These are phyloP conservation scores for Harpagifer antarcticus DNA, from an alignment of 2,797 vertebrate genomes.

Conservation along the genomic window DNA sequence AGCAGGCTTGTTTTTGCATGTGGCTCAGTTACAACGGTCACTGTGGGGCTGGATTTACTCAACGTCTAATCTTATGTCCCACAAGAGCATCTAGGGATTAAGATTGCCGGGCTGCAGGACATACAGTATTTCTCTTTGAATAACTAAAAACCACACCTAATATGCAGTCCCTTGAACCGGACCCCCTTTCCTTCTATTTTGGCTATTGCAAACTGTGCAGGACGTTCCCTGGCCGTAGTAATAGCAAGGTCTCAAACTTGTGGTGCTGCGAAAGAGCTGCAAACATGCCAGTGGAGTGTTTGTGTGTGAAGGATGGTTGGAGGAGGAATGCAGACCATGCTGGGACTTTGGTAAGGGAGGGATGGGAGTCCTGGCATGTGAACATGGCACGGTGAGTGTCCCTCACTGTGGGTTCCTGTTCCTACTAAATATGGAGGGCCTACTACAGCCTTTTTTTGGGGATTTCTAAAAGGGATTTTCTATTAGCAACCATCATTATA, in stretches of 20 bases:
- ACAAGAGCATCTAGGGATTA: conserved; percentile 29
- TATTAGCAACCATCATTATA: conserved; percentile 50
- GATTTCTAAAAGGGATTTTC: conserved; percentile 48
- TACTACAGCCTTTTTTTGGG: conserved; percentile 45
- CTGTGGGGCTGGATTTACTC: conserved; percentile 14
- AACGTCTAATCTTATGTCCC: conserved; percentile 11
- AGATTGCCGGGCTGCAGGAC: conserved; percentile 4
- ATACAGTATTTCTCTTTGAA: conserved; percentile 13
- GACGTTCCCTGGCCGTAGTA: conserved; percentile 35
- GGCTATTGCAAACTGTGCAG: conserved; percentile 19
- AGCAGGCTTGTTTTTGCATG: conserved; percentile 4
- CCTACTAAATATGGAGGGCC: conserved; percentile 40
- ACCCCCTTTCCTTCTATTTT: conserved; percentile 37
- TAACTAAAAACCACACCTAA: conserved; percentile 26
- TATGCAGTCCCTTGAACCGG: conserved; percentile 29
- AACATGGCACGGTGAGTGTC: conserved; percentile 57
- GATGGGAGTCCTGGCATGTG: conserved; percentile 66
- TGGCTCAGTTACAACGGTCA: conserved; percentile 6
- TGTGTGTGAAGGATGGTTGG: conserved; percentile 40
- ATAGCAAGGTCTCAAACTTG: conserved; percentile 49
- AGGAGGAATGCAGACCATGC: conserved; percentile 70
- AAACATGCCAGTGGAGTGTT: conserved; percentile 39
- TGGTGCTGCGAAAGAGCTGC: conserved; percentile 42
- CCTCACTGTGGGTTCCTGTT: conserved; percentile 34
- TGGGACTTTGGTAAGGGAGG: conserved; percentile 58